Evolutionary conservation across 2,113 vertebrate species (phyloP).

Genomic region (Colossoma macropomum): DNA sequence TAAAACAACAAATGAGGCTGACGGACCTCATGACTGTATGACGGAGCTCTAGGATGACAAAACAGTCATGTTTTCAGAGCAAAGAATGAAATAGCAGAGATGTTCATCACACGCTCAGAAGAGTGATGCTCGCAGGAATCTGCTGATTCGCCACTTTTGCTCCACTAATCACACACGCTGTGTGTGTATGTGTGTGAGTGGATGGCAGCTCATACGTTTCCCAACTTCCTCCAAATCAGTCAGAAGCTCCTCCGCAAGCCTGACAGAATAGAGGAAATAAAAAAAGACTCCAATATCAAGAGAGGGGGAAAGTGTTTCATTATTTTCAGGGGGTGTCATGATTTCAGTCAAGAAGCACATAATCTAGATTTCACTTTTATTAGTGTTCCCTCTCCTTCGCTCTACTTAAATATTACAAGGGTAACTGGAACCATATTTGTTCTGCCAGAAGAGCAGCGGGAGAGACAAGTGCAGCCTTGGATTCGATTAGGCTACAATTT

Average conservation of each 20-base stretch:
- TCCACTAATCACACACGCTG: slow-evolving; percentile 56
- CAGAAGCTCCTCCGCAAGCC: slow-evolving; percentile 55
- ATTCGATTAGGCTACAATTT: slow-evolving; percentile 85
- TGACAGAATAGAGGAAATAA: slow-evolving; percentile 49
- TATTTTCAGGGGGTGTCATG: slow-evolving; percentile 74
- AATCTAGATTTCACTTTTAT: slow-evolving; percentile 65
- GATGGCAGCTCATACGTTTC: slow-evolving; percentile 64
- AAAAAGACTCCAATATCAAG: slow-evolving; percentile 63
- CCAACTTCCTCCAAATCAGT: slow-evolving; percentile 63
- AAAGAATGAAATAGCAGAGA: slow-evolving; percentile 9
- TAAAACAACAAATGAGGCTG: background rate
- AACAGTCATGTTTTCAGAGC: background rate
- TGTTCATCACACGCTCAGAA: slow-evolving; percentile 19
- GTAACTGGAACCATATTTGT: slow-evolving; percentile 78
- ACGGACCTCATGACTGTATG: background rate
- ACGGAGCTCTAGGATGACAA: background rate
- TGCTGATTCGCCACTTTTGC: slow-evolving; percentile 14
- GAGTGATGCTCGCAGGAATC: slow-evolving; percentile 11
- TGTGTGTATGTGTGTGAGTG: slow-evolving; percentile 28
- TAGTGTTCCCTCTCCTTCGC: slow-evolving; percentile 34
- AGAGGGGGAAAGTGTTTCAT: slow-evolving; percentile 78
- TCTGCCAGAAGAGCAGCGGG: slow-evolving; percentile 58
- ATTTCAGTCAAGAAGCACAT: slow-evolving; percentile 72
- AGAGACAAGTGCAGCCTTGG: slow-evolving; percentile 76
- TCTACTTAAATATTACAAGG: slow-evolving; percentile 69